Conservation (phyloP, 2,797 vertebrate genomes). For the Notolepis coatsorum region DNA sequence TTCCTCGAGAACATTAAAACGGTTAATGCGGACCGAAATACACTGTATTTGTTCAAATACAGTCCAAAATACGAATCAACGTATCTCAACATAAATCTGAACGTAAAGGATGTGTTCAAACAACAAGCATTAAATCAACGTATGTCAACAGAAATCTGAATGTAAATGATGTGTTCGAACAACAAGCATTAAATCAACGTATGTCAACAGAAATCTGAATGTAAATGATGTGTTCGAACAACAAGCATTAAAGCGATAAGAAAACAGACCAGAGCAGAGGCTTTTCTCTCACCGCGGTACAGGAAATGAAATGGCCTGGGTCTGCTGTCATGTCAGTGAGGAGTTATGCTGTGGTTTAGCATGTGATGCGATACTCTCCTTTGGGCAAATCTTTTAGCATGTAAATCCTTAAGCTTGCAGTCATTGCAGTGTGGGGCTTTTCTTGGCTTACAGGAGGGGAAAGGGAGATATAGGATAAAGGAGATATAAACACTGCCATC, state of each 20-base stretch:
- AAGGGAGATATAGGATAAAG: conserved; percentile 8
- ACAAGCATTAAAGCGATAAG: background rate
- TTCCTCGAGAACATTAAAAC: too few species aligned
- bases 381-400: conserved; percentile 29
- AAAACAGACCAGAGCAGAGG: conserved; percentile 6
- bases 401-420: conserved; percentile 36
- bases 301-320: conserved; percentile 53
- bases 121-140: too few species aligned
- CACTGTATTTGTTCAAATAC: too few species aligned
- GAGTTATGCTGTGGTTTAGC: conserved; percentile 21
- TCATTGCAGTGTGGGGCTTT: conserved; percentile 27
- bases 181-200: background rate
- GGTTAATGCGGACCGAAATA: too few species aligned
- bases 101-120: too few species aligned
- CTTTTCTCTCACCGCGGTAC: conserved; percentile 29
- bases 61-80: too few species aligned
- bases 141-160: too few species aligned
- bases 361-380: conserved; percentile 27
- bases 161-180: background rate
- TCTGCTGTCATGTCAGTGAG: conserved; percentile 32
- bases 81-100: too few species aligned
- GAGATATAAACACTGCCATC: conserved; percentile 7
- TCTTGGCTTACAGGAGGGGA: conserved; percentile 15
- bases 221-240: background rate
- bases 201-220: background rate